phyloP scores from a whole-genome alignment of 2,113 vertebrate species.

The Andinoacara biseriatus region DNA sequence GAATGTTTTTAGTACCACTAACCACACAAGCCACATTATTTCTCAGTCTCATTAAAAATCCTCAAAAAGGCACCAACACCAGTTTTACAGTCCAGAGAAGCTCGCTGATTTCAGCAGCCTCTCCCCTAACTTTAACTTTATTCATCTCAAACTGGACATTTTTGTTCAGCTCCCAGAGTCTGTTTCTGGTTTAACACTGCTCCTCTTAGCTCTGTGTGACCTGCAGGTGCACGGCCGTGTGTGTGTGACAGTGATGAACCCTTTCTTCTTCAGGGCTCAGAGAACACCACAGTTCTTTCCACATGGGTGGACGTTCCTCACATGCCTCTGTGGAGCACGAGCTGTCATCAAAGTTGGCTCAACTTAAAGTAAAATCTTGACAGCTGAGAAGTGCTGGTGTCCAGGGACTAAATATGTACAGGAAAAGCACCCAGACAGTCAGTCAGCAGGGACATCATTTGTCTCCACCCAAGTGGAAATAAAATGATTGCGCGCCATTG shows the following conservation, averaged over 20 bases:
- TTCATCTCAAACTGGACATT: neutral
- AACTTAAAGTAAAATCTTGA: constrained; percentile 28
- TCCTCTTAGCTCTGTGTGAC: neutral
- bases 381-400: constrained; percentile 13
- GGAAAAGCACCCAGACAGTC: neutral
- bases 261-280: neutral
- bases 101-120: too few species aligned
- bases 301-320: constrained; percentile 24
- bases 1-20: too few species aligned
- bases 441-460: neutral
- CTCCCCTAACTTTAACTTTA: too few species aligned
- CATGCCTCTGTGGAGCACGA: constrained; percentile 5
- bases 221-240: neutral
- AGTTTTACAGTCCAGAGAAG: too few species aligned
- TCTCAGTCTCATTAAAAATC: too few species aligned
- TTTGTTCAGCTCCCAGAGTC: neutral
- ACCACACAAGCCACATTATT: too few species aligned
- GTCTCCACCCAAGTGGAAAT: constrained; percentile 34
- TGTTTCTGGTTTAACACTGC: neutral
- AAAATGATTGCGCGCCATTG: constrained; percentile 6
- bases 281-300: constrained; percentile 9
- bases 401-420: constrained; percentile 19
- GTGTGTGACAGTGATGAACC: neutral
- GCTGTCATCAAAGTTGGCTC: constrained; percentile 38
- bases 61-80: too few species aligned